Percentiles rank a stretch among this genome's conserved stretches.
phyloP scores from a whole-genome alignment of 1,140 invertebrate species.

The Hylyphantes graminicola region DNA sequence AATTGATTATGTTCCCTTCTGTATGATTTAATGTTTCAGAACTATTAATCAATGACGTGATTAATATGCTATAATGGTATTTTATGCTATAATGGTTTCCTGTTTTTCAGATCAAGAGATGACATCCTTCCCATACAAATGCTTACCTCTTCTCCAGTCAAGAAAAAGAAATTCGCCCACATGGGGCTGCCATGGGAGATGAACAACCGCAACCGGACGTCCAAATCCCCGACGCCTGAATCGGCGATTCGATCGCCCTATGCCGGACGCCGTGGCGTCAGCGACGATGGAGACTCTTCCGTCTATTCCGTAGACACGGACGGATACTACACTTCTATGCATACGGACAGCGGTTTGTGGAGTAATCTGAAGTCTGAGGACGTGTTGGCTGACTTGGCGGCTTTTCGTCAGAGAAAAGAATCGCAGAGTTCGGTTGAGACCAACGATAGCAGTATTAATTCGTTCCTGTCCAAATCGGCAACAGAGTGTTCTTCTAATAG shows the following conservation, averaged over 20 bases:
- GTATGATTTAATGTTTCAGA: too few species aligned
- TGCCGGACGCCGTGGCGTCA: constrained; percentile 63
- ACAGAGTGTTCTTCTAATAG: constrained; percentile 56
- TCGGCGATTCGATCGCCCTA: constrained; percentile 61
- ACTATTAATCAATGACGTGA: too few species aligned
- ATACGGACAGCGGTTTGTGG: constrained; percentile 92
- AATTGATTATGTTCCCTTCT: too few species aligned
- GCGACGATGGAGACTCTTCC: constrained; percentile 90
- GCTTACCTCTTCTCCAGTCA: constrained; percentile 25
- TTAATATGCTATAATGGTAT: constrained; percentile 48
- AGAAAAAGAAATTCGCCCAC: constrained; percentile 9
- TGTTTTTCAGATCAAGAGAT: constrained; percentile 33
- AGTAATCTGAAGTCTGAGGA: constrained; percentile 73
- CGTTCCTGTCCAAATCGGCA: constrained; percentile 60
- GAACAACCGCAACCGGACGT: background rate
- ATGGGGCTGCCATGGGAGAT: background rate
- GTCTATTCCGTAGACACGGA: constrained; percentile 96
- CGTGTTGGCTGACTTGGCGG: background rate
- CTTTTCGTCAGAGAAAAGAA: constrained; percentile 75
- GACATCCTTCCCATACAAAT: constrained; percentile 32
- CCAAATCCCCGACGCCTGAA: constrained; percentile 43
- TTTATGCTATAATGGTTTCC: constrained; percentile 60
- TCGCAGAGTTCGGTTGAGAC: constrained; percentile 59
- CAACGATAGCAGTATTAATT: constrained; percentile 61
- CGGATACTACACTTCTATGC: constrained; percentile 97